Evolutionary conservation across 2,113 vertebrate genomes (phyloP), one percentile per base, ranked within the genome.

Genomic region (Macrotus californicus): DNA sequence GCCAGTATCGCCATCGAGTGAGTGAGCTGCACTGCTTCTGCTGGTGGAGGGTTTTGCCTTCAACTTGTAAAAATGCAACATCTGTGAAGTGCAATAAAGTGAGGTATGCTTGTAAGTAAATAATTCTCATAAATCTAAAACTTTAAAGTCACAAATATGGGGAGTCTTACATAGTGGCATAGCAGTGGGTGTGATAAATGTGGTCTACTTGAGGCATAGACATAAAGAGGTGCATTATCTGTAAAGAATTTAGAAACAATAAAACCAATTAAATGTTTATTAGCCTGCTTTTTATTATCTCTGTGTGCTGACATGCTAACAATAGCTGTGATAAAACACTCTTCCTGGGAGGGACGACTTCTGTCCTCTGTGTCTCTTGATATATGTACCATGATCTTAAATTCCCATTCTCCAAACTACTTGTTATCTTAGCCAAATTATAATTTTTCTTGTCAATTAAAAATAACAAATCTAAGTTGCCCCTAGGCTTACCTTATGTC

Each of bases 401-500:
- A 3, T 88, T 87, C 19, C 48, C 34, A 56, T 59, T 4, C 81
- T 77, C 34, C 72, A 61, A 39, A 76, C 10, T 70, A 43, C 54
- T 85, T 88, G 87, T 83, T 91, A 76, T 95, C 26, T 73, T 73
- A 89, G 50, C n/a, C 5, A 36, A 87, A 59, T 75, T 85, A 6
- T 80, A 50, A 50, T 81, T 93, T 80, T 59, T 48, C 14, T 70
- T 94, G 93, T 91, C 21, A 87, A n/a, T 80, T 90, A 61, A 84
- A 94, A 96, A 83, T 66, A 80, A 50, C 18, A 72, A 75, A 67
- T 52, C 34, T 84, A 67, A 70, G 31, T 95, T 94, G 59, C 66
- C n/a, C 21, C 9, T 61, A 61, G 26, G 4, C n/a, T 93, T 67
- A 75, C n/a, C 61, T 73, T 81, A 72, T 59, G 48, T 69, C 81